Evolutionary conservation across 53 echinoderm and acorn worm species (phyloP).

Genomic region (Paracentrotus lividus): DNA sequence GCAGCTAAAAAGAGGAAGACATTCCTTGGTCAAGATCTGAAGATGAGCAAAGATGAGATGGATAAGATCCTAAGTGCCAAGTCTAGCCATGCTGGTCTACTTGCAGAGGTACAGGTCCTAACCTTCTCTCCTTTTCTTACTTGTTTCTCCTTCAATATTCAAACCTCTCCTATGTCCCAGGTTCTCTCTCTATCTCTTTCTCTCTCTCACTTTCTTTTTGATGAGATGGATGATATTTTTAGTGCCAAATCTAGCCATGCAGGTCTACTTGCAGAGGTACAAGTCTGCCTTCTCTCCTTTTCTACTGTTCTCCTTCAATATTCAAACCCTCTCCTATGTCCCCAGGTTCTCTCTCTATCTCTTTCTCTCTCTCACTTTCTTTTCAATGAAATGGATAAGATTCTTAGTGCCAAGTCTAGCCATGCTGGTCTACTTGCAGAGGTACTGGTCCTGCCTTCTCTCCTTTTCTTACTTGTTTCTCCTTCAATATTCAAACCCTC

Average conservation of each 20-base stretch:
- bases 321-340: too few species aligned
- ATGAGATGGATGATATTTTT: slow-evolving; percentile 81
- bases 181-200: not conserved
- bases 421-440: slow-evolving; percentile 79
- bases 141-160: not conserved
- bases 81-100: slow-evolving; percentile 75
- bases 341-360: too few species aligned
- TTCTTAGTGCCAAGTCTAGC: slow-evolving; percentile 80
- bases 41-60: slow-evolving; percentile 86
- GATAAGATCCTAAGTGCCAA: slow-evolving; percentile 78
- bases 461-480: too few species aligned
- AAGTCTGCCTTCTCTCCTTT: too few species aligned
- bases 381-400: slow-evolving; percentile 83
- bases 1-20: slow-evolving; percentile 82
- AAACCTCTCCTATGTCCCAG: not conserved
- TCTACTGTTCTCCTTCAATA: too few species aligned
- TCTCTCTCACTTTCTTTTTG: too few species aligned
- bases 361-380: too few species aligned
- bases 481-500: too few species aligned
- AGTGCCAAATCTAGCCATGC: slow-evolving; percentile 81
- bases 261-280: slow-evolving; percentile 81
- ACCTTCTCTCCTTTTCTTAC: not conserved
- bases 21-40: slow-evolving; percentile 83
- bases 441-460: too few species aligned
- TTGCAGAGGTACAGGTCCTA: slow-evolving; percentile 75